Base-by-base conservation (phyloP, 1,140 invertebrate genomes). In the Cherax quadricarinatus region DNA sequence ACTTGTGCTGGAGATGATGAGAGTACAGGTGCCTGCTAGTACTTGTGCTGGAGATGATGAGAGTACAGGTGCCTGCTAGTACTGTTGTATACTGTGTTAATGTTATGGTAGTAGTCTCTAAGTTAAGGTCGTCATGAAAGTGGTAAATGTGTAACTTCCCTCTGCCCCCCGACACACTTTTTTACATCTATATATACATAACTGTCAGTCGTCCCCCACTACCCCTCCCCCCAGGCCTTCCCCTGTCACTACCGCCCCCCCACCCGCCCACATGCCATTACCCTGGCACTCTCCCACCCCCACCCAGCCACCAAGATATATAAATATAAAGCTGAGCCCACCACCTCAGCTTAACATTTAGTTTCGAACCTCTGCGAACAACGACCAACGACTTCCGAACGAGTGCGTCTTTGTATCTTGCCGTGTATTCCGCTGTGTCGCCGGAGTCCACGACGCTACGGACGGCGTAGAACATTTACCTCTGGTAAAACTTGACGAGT, bases 331-430 rank as follows among this genome's bases (percentile, higher is more conserved):
- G 70, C 70, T 30, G 70, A 75, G 70, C n/a, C 30, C n/a, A 0
- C 70, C 70, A 12, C 70, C 24, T 21, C n/a, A 75, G 70, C n/a
- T 30, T 30, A 75, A 30, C 70, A 75, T 75, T 75, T 30, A 75
- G 70, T n/a, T 75, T 75, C 70, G 70, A 75, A 75, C 70, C 70
- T 10, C 21, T 75, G n/a, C 70, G 70, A 75, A 75, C 70, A 75
- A 75, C 70, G 70, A 75, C 6, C 70, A 75, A 30, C 70, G 70
- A 75, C 21, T 30, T 75, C 70, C 70, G 70, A 75, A 75, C 70
- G 70, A 75, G 70, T 75, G 70, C 24, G n/a, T 75, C 24, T 30
- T 5, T 75, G 7, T 66, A 18, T 66, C 18, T 30, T 75, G 70
- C 24, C 70, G 70, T 75, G 70, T 12, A 75, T 75, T 75, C 70